A percentile compares a stretch with the other conserved stretches of the same genome.
Evolutionary conservation across 1,140 invertebrate species (phyloP).

Genomic region (Eciton burchellii): DNA sequence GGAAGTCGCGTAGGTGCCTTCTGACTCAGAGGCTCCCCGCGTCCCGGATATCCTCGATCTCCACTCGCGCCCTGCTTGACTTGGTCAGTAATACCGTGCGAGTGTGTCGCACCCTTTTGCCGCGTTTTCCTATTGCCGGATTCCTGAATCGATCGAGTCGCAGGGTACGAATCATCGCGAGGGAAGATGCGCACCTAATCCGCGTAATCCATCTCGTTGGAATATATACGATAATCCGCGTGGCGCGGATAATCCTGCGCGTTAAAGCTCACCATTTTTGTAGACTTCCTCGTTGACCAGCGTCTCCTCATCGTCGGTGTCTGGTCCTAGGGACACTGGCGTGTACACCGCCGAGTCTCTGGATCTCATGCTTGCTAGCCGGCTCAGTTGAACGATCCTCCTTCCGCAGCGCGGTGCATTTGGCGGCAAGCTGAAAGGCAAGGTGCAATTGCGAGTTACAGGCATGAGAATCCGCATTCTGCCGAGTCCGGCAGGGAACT

Average conservation of each 20-base stretch:
- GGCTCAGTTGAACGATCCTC: not conserved
- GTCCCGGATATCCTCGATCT: constrained; percentile 45
- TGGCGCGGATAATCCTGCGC: not conserved
- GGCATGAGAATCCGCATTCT: not conserved
- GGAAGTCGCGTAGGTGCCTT: constrained; percentile 68
- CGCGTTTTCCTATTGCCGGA: not conserved
- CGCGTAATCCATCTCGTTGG: not conserved
- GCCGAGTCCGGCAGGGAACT: not conserved
- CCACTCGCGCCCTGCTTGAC: constrained; percentile 62
- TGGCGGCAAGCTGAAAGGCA: constrained; percentile 48
- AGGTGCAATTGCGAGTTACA: constrained; percentile 10
- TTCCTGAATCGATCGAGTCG: not conserved
- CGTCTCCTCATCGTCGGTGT: constrained; percentile 84
- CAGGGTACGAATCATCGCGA: no score
- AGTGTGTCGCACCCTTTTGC: not conserved
- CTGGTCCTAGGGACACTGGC: constrained; percentile 83
- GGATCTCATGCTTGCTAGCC: constrained; percentile 79
- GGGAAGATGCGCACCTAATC: no score
- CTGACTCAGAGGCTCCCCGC: constrained; percentile 56
- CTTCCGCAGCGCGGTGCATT: constrained; percentile 37
- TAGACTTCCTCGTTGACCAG: constrained; percentile 84
- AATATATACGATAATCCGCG: not conserved
- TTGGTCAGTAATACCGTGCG: constrained; percentile 46
- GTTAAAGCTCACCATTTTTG: constrained; percentile 81
- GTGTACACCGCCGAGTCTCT: constrained; percentile 84